Percentiles rank a stretch among this genome's conserved stretches.
These are phyloP conservation scores for Polypterus bichir DNA, from an alignment of 2,113 vertebrate species.

Conservation along the genomic window DNA sequence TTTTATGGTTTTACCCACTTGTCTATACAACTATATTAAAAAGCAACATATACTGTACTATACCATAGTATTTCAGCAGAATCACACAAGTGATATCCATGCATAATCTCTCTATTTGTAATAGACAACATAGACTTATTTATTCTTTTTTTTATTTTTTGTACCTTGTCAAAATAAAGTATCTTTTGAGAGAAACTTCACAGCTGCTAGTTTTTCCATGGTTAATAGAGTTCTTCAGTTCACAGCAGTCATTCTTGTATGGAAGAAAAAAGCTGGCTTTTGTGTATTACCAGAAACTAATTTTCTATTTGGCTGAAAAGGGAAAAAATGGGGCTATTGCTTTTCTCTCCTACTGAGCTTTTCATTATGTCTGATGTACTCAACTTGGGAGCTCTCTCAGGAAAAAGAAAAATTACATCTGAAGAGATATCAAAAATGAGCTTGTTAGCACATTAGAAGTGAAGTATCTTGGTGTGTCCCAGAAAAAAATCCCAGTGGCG, in stretches of 20 bases:
- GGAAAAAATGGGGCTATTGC: slow-evolving; percentile 74
- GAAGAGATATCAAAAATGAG: slow-evolving; percentile 77
- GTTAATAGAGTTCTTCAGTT: slow-evolving; percentile 76
- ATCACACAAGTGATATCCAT: too few relatives aligned
- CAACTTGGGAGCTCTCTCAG: slow-evolving; percentile 80
- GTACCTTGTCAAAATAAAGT: slow-evolving; percentile 36
- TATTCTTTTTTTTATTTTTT: slow-evolving; percentile 33
- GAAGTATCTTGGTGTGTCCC: slow-evolving; percentile 68
- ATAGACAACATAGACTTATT: too few relatives aligned
- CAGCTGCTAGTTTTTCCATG: slow-evolving; percentile 71
- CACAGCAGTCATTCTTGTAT: slow-evolving; percentile 71
- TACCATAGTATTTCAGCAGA: too few relatives aligned
- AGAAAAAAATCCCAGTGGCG: slow-evolving; percentile 66
- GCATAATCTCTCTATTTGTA: too few relatives aligned
- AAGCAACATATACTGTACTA: too few relatives aligned
- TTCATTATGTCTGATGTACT: slow-evolving; percentile 87
- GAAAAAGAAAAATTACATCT: slow-evolving; percentile 62
- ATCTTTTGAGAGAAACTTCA: slow-evolving; percentile 34
- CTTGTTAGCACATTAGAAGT: slow-evolving; percentile 95
- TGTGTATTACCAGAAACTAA: slow-evolving; percentile 95
- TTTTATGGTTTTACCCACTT: too few relatives aligned
- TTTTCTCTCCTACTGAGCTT: slow-evolving; percentile 74
- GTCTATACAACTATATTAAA: too few relatives aligned
- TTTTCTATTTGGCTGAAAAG: slow-evolving; percentile 92
- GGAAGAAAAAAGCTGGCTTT: slow-evolving; percentile 76